phyloP scores from a whole-genome alignment of 2,113 vertebrate species.

The Plecturocebus donacophilus region DNA sequence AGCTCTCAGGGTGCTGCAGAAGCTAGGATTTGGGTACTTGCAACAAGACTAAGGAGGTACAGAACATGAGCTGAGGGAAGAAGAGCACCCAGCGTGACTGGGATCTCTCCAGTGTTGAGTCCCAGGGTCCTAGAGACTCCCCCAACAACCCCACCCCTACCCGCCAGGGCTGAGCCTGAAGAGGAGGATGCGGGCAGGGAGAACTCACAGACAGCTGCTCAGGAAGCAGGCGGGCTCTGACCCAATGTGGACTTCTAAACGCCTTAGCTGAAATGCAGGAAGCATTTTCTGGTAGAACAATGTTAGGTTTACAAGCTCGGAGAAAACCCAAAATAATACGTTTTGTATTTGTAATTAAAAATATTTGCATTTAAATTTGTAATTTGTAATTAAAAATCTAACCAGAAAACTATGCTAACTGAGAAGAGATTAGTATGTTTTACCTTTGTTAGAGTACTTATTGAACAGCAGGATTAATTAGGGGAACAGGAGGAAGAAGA shows the following conservation, averaged over 20 bases:
- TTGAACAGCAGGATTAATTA: background rate
- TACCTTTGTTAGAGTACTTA: background rate
- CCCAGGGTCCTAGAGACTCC: background rate
- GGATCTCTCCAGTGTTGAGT: background rate
- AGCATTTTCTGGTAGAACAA: background rate
- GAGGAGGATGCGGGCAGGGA: accelerated
- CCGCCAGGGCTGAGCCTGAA: background rate
- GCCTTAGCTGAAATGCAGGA: background rate
- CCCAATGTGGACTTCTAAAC: background rate
- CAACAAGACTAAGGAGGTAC: background rate
- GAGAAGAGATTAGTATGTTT: background rate
- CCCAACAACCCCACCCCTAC: background rate
- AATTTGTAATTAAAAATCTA: background rate
- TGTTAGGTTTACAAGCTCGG: background rate
- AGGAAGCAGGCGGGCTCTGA: background rate
- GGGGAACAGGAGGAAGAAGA: background rate
- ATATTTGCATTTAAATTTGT: background rate
- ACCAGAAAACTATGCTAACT: background rate
- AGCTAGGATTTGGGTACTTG: background rate
- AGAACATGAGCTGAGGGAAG: background rate
- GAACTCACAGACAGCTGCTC: background rate
- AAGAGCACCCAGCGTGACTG: background rate
- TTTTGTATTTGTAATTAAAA: background rate
- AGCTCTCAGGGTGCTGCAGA: background rate
- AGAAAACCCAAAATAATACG: background rate